Evolutionary conservation across 1,140 invertebrate genomes (phyloP).

Genomic region (Oncopeltus fasciatus): DNA sequence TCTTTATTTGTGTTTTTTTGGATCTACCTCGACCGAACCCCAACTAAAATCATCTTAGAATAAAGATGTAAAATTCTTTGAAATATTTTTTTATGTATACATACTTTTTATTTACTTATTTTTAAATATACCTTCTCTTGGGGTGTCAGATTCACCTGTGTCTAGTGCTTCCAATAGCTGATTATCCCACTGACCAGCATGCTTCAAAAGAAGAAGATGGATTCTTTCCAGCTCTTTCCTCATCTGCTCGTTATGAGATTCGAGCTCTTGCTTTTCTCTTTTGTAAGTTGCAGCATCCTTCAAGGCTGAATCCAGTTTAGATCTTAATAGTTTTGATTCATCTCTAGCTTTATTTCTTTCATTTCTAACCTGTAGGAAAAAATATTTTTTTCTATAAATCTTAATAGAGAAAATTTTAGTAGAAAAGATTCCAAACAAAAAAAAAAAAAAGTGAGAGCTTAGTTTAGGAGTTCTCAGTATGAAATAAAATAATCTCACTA

Average conservation of each 20-base stretch:
- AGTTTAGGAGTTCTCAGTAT: too few relatives aligned
- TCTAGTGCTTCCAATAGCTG: slow-evolving; percentile 34
- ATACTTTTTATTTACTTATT: too few relatives aligned
- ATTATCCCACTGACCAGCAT: slow-evolving; percentile 34
- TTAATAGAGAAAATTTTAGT: too few relatives aligned
- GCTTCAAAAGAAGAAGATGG: slow-evolving; percentile 48
- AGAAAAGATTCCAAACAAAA: too few relatives aligned
- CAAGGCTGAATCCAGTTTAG: slow-evolving; percentile 58
- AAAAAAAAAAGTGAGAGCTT: too few relatives aligned
- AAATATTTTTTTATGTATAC: too few relatives aligned
- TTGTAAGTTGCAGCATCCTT: slow-evolving; percentile 64
- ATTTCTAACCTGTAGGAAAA: slow-evolving; percentile 44
- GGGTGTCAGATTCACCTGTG: slow-evolving; percentile 31
- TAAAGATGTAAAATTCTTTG: too few relatives aligned
- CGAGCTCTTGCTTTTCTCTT: slow-evolving; percentile 64
- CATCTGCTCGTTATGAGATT: slow-evolving; percentile 62
- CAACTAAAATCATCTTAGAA: too few relatives aligned
- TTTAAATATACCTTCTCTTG: slow-evolving; percentile 22
- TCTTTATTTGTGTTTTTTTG: too few relatives aligned
- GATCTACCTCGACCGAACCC: too few relatives aligned
- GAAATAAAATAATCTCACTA: too few relatives aligned
- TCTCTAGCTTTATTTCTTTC: slow-evolving; percentile 77
- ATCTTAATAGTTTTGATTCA: slow-evolving; percentile 64
- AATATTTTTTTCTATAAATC: too few relatives aligned
- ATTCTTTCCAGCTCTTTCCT: slow-evolving; percentile 67